Percentiles rank a stretch among this genome's conserved stretches.
phyloP scores from a whole-genome alignment of 2,113 vertebrate genomes.

The Pelobates fuscus region DNA sequence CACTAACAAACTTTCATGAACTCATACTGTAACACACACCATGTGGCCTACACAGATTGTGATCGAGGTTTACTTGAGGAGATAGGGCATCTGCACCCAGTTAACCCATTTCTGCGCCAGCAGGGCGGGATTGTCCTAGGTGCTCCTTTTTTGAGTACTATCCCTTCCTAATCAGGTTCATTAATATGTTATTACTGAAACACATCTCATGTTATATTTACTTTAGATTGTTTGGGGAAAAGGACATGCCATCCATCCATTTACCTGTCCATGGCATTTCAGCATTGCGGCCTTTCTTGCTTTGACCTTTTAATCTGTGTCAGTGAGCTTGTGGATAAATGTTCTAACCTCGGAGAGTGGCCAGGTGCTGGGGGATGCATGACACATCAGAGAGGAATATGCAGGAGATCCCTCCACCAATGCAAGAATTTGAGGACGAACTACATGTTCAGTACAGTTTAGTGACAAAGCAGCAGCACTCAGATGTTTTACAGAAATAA shows the following conservation, averaged over 20 bases:
- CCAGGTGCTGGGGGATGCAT: slow-evolving; percentile 22
- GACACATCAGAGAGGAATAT: slow-evolving; percentile 8
- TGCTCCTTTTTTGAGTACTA: slow-evolving; percentile 37
- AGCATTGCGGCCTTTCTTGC: slow-evolving; percentile 26
- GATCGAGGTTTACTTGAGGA: slow-evolving; percentile 23
- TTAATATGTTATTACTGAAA: slow-evolving; percentile 11
- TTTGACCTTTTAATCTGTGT: slow-evolving; percentile 7
- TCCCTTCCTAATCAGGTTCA: slow-evolving; percentile 15
- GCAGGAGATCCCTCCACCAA: slow-evolving; percentile 1
- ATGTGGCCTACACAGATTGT: slow-evolving; percentile 14
- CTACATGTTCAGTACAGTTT: background rate
- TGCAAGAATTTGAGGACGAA: background rate
- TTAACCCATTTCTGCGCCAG: slow-evolving; percentile 36
- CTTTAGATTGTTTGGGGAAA: slow-evolving; percentile 5
- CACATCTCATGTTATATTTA: slow-evolving; percentile 21
- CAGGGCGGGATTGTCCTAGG: slow-evolving; percentile 28
- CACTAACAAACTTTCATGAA: slow-evolving; percentile 20
- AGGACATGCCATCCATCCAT: slow-evolving; percentile 29
- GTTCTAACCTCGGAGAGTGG: background rate
- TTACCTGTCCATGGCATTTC: slow-evolving; percentile 47
- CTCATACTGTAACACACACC: slow-evolving; percentile 1
- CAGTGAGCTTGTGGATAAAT: background rate
- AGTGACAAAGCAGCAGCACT: background rate
- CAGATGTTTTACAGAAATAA: background rate
- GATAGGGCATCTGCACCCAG: background rate